Evolutionary conservation across 2,888 invertebrate genomes (phyloP), one percentile per base, ranked within the genome.

Genomic region (Drosophila kuntzei): DNA sequence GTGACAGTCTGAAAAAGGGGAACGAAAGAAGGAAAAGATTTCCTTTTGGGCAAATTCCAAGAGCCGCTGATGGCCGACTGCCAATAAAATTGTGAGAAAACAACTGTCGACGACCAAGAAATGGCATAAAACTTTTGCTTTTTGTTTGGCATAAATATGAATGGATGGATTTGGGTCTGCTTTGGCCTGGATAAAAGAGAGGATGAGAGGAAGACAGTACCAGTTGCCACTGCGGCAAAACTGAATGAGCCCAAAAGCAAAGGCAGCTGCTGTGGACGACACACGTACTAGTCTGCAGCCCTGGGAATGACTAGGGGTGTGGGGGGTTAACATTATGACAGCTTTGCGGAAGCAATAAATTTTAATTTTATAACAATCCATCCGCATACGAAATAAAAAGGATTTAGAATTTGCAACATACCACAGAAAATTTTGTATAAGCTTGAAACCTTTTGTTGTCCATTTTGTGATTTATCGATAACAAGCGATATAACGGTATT

Each of bases 71-170:
- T 88, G 89, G 87, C 84, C 73, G 65, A 47, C 73, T 82, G 82
- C 82, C 82, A 83, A 83, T 83, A 83, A 83, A 88, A 86, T 80
- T 80, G 79, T 63, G 87, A 69, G 83, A 81, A 82, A 87, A 89
- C 80, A 80, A 84, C 87, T 80, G 78, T 80, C 68, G 87, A 83
- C 77, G 65, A 71, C 69, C 61, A 64, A 75, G 89, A 80, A 88
- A 70, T 83, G 80, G 78, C 67, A 80, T 83, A 67, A 72, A 83
- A 89, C 89, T 83, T 89, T 89, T 83, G 80, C 81, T 87, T 89
- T 89, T 83, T 75, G 80, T 82, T 87, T 73, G 83, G 73, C 77
- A 83, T 86, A 83, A 86, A 83, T 87, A 80, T 88, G 86, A 88
- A 88, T 86, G 89, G 75, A 88, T 87, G 87, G 71, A 83, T 88